These are phyloP conservation scores for Bombylius discolor DNA, from an alignment of 2,888 invertebrate species.

Conservation along the genomic window DNA sequence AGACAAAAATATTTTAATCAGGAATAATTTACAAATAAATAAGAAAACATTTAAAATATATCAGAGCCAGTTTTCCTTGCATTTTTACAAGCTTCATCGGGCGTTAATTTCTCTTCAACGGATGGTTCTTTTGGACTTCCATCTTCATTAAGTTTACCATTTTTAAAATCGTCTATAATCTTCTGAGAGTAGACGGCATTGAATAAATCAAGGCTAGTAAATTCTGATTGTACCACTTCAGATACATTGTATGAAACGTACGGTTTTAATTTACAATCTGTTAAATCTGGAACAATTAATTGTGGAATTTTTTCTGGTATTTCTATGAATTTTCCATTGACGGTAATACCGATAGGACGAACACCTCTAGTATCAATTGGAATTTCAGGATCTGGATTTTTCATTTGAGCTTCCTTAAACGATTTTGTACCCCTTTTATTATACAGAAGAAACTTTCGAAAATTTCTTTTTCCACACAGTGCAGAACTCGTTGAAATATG, in stretches of 20 bases:
- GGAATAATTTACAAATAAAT: constrained; percentile 16
- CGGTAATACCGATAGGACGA: constrained; percentile 46
- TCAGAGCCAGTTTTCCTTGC: constrained; percentile 72
- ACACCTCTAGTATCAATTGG: constrained; percentile 60
- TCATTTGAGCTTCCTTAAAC: constrained; percentile 42
- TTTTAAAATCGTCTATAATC: constrained; percentile 60
- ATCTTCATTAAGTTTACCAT: constrained; percentile 53
- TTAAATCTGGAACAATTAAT: constrained; percentile 81
- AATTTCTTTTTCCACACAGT: constrained; percentile 61
- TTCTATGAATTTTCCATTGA: constrained; percentile 43
- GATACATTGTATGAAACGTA: constrained; percentile 82
- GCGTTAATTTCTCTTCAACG: constrained; percentile 52
- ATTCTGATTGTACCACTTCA: constrained; percentile 64
- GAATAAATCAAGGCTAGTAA: constrained; percentile 72
- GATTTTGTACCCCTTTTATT: constrained; percentile 61
- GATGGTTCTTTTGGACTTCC: constrained; percentile 61
- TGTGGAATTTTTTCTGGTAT: constrained; percentile 87
- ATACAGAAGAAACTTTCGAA: constrained; percentile 60
- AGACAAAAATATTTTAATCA: constrained; percentile 49
- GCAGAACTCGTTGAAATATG: constrained; percentile 40
- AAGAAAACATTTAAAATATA: constrained; percentile 43
- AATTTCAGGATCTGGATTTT: constrained; percentile 46
- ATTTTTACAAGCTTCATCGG: constrained; percentile 54
- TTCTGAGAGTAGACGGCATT: constrained; percentile 67
- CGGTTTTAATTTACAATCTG: constrained; percentile 71